A percentile compares a stretch with the other conserved stretches of the same genome.
Evolutionary conservation across 2,113 vertebrate genomes (phyloP).

Genomic region (Rousettus leschenaultii): DNA sequence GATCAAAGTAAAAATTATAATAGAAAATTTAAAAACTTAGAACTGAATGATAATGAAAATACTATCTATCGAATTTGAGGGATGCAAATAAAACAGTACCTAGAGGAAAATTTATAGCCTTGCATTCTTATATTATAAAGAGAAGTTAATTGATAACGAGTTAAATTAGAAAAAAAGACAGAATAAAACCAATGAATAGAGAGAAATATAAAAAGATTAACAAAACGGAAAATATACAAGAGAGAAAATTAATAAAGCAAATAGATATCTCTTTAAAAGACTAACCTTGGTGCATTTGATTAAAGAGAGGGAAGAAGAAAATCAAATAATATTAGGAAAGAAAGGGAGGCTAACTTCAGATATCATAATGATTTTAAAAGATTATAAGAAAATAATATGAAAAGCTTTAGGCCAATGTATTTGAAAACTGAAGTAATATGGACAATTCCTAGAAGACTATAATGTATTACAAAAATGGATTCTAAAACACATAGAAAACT

Average conservation of each 20-base stretch:
- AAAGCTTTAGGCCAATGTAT: not conserved
- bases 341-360: not conserved
- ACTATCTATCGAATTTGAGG: not conserved
- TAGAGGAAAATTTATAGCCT: not conserved
- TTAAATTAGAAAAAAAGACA: not conserved
- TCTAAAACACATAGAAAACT: not conserved
- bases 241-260: not conserved
- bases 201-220: not conserved
- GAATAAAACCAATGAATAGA: not conserved
- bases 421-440: constrained; percentile 3
- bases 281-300: not conserved
- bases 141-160: not conserved
- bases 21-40: not conserved
- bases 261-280: not conserved
- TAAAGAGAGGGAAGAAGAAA: not conserved
- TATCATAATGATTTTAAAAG: not conserved
- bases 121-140: not conserved
- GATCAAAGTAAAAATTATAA: not conserved
- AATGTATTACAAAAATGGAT: not conserved
- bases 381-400: constrained; percentile 22
- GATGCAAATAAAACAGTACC: not conserved
- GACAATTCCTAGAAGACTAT: not conserved
- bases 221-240: not conserved
- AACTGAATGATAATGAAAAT: not conserved
- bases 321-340: not conserved